phyloP scores from a whole-genome alignment of 2,797 vertebrate genomes.

The Potorous gilbertii region DNA sequence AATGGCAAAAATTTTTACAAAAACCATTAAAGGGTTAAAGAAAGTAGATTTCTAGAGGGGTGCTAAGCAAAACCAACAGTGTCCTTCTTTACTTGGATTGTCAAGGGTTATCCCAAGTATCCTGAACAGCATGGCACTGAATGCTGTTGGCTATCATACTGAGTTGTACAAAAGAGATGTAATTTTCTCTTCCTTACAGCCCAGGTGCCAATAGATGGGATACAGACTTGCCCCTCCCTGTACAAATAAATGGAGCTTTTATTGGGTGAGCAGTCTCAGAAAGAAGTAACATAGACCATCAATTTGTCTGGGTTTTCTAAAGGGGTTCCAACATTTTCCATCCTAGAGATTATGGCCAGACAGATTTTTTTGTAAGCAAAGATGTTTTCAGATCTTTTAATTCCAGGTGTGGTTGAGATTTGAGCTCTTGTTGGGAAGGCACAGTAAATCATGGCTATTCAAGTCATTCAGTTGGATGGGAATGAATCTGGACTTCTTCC shows the following conservation, averaged over 20 bases:
- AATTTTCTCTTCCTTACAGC: conserved; percentile 29
- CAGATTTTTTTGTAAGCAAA: neutral
- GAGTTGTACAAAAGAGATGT: conserved; percentile 60
- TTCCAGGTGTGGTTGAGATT: neutral
- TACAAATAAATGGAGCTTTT: conserved; percentile 68
- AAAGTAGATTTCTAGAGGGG: too few species aligned
- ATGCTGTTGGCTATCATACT: neutral
- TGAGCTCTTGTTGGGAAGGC: neutral
- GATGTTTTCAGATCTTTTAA: neutral
- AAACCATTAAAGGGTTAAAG: too few species aligned
- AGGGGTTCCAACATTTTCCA: neutral
- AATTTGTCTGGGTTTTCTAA: conserved; percentile 28
- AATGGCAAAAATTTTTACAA: too few species aligned
- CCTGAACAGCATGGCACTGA: conserved; percentile 55
- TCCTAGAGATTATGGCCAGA: neutral
- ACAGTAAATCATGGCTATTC: neutral
- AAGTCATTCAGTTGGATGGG: neutral
- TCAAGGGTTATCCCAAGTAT: conserved; percentile 67
- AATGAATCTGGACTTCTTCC: neutral
- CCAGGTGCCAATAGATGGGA: conserved; percentile 72
- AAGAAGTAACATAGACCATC: conserved; percentile 10
- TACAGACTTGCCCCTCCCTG: conserved; percentile 67
- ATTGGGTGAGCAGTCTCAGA: conserved; percentile 66
- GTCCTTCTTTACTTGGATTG: conserved; percentile 55
- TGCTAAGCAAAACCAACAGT: conserved; percentile 18